A percentile compares a stretch with the other conserved stretches of the same genome.
Conservation (phyloP, 2,888 invertebrate genomes). For the Drepanosiphum platanoidis region DNA sequence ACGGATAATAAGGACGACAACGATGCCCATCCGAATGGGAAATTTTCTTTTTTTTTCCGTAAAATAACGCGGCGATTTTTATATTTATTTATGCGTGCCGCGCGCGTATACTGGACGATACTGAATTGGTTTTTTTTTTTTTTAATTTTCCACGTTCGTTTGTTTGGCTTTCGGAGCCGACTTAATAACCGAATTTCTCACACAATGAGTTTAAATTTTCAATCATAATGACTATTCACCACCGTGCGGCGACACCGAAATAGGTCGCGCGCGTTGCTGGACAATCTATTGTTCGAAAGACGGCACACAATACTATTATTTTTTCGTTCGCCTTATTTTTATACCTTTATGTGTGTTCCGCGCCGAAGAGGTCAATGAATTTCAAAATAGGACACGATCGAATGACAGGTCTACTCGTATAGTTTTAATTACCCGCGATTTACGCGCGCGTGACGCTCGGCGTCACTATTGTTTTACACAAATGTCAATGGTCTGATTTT, state of each 20-base stretch:
- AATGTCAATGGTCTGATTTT: conserved; percentile 25
- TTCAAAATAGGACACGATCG: conserved; percentile 5
- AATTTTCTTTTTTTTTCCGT: too few relatives aligned
- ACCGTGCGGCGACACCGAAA: neutral
- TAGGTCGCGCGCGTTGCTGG: conserved; percentile 9
- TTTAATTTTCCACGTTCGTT: too few relatives aligned
- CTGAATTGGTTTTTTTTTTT: too few relatives aligned
- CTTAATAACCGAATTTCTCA: neutral
- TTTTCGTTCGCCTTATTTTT: conserved; percentile 11
- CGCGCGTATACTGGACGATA: too few relatives aligned
- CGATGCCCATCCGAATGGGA: too few relatives aligned
- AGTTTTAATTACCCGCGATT: conserved; percentile 41
- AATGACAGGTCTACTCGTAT: neutral
- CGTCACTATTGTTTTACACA: conserved; percentile 44
- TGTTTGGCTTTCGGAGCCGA: neutral
- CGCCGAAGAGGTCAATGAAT: conserved; percentile 44
- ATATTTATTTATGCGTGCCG: too few relatives aligned
- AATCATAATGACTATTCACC: conserved; percentile 20
- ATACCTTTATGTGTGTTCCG: neutral
- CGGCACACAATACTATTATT: conserved; percentile 7
- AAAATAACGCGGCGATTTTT: too few relatives aligned
- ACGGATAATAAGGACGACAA: too few relatives aligned
- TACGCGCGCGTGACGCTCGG: conserved; percentile 38
- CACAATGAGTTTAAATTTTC: conserved; percentile 4
- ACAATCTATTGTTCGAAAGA: conserved; percentile 33